Percentiles rank a stretch among this genome's conserved stretches.
phyloP scores from a whole-genome alignment of 2,113 vertebrate species.

The Gymnarchus niloticus region DNA sequence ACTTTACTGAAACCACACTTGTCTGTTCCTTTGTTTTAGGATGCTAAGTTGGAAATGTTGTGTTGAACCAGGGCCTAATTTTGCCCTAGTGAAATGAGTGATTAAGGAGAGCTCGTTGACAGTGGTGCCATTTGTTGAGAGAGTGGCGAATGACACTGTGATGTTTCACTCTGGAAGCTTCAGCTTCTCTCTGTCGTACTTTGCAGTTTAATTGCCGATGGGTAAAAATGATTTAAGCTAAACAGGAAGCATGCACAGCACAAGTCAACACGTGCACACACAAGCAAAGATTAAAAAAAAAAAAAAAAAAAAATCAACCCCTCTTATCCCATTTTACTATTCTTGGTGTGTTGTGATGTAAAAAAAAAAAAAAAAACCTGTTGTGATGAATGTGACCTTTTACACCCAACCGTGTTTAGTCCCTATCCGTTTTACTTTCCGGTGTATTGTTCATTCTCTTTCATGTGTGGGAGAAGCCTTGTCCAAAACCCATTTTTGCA shows the following conservation, averaged over 20 bases:
- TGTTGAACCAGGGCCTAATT: too few species aligned
- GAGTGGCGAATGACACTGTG: too few species aligned
- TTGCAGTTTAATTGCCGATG: neutral
- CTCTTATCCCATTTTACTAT: constrained; percentile 12
- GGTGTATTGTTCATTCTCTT: neutral
- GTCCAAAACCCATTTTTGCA: neutral
- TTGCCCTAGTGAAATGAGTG: too few species aligned
- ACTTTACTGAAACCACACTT: too few species aligned
- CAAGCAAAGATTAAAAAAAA: neutral
- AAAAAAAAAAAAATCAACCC: neutral
- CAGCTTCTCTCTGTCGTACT: neutral
- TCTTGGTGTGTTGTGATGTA: neutral
- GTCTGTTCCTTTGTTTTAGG: too few species aligned
- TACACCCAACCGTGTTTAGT: neutral
- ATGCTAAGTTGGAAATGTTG: too few species aligned
- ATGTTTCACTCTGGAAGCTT: neutral
- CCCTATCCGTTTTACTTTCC: neutral
- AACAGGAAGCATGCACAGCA: neutral
- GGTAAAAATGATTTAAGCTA: neutral
- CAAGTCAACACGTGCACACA: too few species aligned
- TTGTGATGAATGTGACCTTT: constrained; percentile 22
- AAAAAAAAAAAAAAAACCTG: neutral
- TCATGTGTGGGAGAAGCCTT: neutral
- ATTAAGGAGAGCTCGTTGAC: too few species aligned
- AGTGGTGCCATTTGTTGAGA: too few species aligned